Evolutionary conservation across 2,113 vertebrate genomes (phyloP).

Genomic region (Motacilla alba): DNA sequence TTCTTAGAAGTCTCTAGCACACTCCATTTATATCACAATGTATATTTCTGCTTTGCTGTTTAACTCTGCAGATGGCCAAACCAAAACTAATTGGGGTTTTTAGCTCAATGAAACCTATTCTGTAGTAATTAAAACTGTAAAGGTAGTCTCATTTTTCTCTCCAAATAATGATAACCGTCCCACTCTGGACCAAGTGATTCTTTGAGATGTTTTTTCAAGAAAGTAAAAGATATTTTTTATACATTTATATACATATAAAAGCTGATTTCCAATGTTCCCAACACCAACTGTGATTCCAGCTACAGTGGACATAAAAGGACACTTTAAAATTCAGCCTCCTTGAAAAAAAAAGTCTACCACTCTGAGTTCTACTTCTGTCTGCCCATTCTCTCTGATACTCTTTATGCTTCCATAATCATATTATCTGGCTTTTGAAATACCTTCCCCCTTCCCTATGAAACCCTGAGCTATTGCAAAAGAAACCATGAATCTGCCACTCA

Average conservation of each 20-base stretch:
- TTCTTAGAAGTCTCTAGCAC: background rate
- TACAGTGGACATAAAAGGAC: background rate
- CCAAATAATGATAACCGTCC: background rate
- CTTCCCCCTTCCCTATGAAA: background rate
- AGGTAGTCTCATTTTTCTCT: background rate
- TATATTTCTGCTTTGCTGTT: background rate
- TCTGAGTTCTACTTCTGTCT: background rate
- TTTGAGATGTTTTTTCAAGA: background rate
- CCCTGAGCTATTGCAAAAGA: background rate
- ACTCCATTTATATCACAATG: background rate
- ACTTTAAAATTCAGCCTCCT: background rate
- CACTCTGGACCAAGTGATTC: background rate
- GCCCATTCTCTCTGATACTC: background rate
- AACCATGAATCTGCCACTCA: background rate
- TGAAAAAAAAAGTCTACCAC: background rate
- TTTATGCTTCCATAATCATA: background rate
- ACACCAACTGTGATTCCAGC: background rate
- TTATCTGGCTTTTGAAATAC: background rate
- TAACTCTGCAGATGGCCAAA: background rate
- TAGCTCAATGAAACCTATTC: background rate
- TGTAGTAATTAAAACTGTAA: background rate
- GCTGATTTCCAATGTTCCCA: background rate
- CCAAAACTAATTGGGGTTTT: fast-evolving
- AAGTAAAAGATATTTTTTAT: background rate
- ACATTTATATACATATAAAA: background rate